Evolutionary conservation across 2,888 invertebrate species (phyloP).

Genomic region (Neelides folsomi): DNA sequence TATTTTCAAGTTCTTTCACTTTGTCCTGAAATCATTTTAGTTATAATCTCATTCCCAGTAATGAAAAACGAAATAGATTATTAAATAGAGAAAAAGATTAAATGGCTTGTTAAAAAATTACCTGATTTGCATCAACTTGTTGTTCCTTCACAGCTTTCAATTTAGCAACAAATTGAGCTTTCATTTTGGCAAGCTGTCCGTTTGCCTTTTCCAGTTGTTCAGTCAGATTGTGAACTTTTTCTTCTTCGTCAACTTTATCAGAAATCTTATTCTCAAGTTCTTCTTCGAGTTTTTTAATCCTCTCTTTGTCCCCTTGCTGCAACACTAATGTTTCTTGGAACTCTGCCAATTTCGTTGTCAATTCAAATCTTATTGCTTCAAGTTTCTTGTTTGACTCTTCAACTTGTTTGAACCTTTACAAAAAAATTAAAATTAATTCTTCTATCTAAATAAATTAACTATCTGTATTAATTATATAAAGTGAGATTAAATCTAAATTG

Average conservation of each 20-base stretch:
- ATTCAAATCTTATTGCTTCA: slow-evolving; percentile 10
- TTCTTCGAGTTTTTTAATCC: slow-evolving; percentile 44
- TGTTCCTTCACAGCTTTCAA: slow-evolving; percentile 13
- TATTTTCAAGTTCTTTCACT: slow-evolving; percentile 29
- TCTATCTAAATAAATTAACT: too few relatives aligned
- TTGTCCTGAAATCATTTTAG: slow-evolving; percentile 14
- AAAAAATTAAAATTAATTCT: neutral
- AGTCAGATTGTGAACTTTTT: slow-evolving; percentile 39
- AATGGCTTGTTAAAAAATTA: slow-evolving; percentile 43
- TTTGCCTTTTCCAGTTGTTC: slow-evolving; percentile 35
- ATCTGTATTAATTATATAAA: too few relatives aligned
- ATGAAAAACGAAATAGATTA: neutral
- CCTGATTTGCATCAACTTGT: neutral
- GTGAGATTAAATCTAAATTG: too few relatives aligned
- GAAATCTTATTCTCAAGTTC: slow-evolving; percentile 32
- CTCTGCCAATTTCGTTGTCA: slow-evolving; percentile 10
- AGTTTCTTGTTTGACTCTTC: slow-evolving; percentile 12
- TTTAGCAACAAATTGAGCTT: slow-evolving; percentile 43
- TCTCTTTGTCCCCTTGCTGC: slow-evolving; percentile 41
- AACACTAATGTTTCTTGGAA: slow-evolving; percentile 5
- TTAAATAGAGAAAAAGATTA: slow-evolving; percentile 38
- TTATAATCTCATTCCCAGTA: neutral
- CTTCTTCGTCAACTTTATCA: slow-evolving; percentile 28
- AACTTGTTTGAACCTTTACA: slow-evolving; percentile 2
- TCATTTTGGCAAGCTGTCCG: slow-evolving; percentile 37